Conservation (phyloP, 1,140 invertebrate species). For the Brevipalpus yothersi region DNA sequence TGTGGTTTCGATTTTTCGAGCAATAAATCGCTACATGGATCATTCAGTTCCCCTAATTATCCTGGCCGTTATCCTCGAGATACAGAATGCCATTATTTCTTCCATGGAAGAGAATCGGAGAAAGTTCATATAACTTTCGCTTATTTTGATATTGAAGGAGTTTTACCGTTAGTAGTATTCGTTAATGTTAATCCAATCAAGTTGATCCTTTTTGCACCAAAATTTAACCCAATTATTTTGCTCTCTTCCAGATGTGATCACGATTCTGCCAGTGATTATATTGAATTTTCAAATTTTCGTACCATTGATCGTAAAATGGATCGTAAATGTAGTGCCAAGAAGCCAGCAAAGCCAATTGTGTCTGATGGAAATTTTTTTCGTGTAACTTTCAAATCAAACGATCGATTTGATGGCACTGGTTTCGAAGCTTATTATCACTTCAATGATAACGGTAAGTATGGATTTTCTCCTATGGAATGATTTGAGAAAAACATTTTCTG, state of each 20-base stretch:
- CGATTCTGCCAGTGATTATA: slow-evolving; percentile 63
- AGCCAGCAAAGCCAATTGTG: slow-evolving; percentile 27
- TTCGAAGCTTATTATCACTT: slow-evolving; percentile 78
- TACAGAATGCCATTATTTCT: slow-evolving; percentile 82
- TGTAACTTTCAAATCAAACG: slow-evolving; percentile 77
- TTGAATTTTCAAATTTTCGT: slow-evolving; percentile 82
- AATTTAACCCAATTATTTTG: neutral
- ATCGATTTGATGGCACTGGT: slow-evolving; percentile 67
- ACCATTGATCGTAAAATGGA: slow-evolving; percentile 55
- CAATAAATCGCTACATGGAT: slow-evolving; percentile 41
- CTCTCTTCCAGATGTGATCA: slow-evolving; percentile 30
- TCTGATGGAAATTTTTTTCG: slow-evolving; percentile 80
- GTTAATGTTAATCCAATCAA: too few species aligned
- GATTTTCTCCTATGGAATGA: too few species aligned
- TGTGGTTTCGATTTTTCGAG: slow-evolving; percentile 32
- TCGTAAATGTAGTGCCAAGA: slow-evolving; percentile 44
- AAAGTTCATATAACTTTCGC: slow-evolving; percentile 57
- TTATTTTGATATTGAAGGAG: slow-evolving; percentile 74
- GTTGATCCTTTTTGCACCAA: neutral
- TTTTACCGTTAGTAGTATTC: slow-evolving; percentile 48
- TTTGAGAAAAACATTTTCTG: too few species aligned
- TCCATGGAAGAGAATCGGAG: slow-evolving; percentile 52
- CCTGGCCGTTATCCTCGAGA: slow-evolving; percentile 73
- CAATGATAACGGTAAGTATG: slow-evolving; percentile 6
- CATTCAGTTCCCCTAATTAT: slow-evolving; percentile 72